Evolutionary conservation across 2,113 vertebrate species (phyloP).

Genomic region (Anseranas semipalmata): DNA sequence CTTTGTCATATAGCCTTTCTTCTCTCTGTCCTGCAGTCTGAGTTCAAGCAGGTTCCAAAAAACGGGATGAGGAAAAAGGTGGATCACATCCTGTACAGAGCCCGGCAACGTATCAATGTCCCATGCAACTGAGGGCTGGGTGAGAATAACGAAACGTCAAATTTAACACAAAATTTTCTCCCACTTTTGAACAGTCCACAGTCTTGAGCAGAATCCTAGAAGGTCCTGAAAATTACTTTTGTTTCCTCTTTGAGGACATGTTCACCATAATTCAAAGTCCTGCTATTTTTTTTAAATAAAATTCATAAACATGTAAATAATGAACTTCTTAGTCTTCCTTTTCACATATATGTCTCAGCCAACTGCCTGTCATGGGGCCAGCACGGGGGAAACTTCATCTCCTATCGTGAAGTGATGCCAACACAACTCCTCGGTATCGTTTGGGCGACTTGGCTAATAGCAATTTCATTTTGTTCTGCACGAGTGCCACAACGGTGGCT

Average conservation of each 20-base stretch:
- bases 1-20: background rate
- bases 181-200: background rate
- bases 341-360: background rate
- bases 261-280: background rate
- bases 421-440: background rate
- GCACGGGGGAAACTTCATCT: background rate
- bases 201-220: background rate
- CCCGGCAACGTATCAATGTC: background rate
- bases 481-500: fast-evolving
- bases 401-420: background rate
- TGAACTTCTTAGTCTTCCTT: background rate
- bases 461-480: fast-evolving
- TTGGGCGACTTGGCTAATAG: background rate
- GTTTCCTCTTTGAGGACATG: background rate
- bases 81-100: background rate
- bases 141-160: background rate
- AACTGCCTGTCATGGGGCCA: background rate
- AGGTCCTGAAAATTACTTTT: background rate
- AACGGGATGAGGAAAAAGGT: background rate
- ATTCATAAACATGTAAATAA: background rate
- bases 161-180: background rate
- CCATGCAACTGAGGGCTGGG: background rate
- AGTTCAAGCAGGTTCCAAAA: background rate
- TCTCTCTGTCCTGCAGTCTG: background rate
- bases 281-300: background rate